Evolutionary conservation across 2,113 vertebrate genomes (phyloP).

Genomic region (Boulengeromyrus knoepffleri): DNA sequence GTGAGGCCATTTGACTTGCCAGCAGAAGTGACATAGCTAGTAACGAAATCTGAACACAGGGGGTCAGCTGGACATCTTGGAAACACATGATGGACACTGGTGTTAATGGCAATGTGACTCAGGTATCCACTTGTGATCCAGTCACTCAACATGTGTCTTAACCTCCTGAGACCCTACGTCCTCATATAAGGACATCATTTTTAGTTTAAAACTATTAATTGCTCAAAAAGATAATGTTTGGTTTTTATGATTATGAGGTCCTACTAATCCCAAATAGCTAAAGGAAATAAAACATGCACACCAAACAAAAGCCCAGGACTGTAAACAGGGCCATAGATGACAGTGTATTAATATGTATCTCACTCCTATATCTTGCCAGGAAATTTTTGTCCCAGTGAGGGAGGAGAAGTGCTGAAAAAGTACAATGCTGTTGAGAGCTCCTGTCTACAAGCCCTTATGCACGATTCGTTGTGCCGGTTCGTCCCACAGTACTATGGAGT

Average conservation of each 20-base stretch:
- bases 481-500: slow-evolving; percentile 65
- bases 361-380: slow-evolving; percentile 41
- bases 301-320: neutral
- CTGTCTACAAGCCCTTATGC: slow-evolving; percentile 64
- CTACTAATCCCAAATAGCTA: no score
- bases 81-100: neutral
- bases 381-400: slow-evolving; percentile 63
- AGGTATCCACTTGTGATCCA: neutral
- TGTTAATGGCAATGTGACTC: neutral
- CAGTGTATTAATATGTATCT: neutral
- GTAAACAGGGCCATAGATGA: neutral
- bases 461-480: slow-evolving; percentile 57
- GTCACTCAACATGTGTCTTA: neutral
- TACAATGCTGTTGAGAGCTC: slow-evolving; percentile 59
- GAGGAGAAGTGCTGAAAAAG: slow-evolving; percentile 68
- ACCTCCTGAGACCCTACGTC: no score
- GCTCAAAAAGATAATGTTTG: no score
- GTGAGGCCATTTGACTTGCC: neutral
- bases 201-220: no score
- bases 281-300: no score
- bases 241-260: no score
- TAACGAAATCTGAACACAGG: neutral
- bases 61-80: neutral
- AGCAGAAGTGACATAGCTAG: neutral
- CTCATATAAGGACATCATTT: no score